Conservation (phyloP, 37 sponge, comb jelly and placozoan species). For the Oopsacas minuta region DNA sequence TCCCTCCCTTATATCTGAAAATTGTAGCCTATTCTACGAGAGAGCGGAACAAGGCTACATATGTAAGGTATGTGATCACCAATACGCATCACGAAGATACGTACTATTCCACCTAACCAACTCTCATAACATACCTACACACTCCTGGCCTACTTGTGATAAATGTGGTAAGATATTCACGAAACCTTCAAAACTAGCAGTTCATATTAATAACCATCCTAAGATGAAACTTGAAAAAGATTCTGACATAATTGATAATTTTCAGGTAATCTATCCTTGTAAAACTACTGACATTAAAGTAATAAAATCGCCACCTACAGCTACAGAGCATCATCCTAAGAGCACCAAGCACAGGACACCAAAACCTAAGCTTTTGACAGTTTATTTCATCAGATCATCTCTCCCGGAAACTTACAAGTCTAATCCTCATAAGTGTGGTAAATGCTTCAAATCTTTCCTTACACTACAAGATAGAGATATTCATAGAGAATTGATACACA, state of each 20-base stretch:
- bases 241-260: no score
- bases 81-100: not conserved
- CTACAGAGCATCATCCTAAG: not conserved
- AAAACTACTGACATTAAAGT: not conserved
- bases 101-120: conserved; percentile 7
- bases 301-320: not conserved
- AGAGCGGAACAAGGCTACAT: not conserved
- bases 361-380: not conserved
- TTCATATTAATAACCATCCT: not conserved
- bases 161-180: not conserved
- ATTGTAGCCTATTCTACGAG: not conserved
- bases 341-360: not conserved
- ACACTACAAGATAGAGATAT: not conserved
- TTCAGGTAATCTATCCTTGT: not conserved
- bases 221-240: not conserved
- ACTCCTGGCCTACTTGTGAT: not conserved
- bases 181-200: not conserved
- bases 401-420: not conserved
- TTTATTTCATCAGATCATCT: not conserved
- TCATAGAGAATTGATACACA: not conserved
- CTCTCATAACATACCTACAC: not conserved
- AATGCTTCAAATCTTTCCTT: not conserved
- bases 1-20: not conserved
- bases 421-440: not conserved
- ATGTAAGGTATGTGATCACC: not conserved